phyloP scores from a whole-genome alignment of 2,113 vertebrate genomes.

The Cyanistes caeruleus region DNA sequence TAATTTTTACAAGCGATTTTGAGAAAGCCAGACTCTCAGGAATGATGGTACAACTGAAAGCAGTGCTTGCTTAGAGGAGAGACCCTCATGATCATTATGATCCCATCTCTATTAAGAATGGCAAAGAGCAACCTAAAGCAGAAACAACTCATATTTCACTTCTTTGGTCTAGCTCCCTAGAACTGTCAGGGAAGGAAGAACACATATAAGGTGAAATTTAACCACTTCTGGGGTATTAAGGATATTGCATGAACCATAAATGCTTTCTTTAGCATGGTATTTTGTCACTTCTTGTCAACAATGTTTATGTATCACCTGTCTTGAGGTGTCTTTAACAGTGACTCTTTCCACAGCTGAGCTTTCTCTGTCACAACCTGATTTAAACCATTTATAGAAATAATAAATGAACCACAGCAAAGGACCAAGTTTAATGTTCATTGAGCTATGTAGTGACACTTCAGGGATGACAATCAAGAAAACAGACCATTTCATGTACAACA shows the following conservation, averaged over 20 bases:
- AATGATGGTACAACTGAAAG: not conserved
- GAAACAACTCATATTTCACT: not conserved
- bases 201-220: not conserved
- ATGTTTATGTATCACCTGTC: not conserved
- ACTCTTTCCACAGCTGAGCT: not conserved
- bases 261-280: not conserved
- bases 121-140: not conserved
- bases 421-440: not conserved
- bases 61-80: not conserved
- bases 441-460: not conserved
- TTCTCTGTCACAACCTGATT: not conserved
- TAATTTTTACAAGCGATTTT: not conserved
- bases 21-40: not conserved
- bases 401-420: not conserved
- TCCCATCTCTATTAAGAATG: accelerated
- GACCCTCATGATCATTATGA: not conserved
- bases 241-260: not conserved
- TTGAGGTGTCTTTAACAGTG: not conserved
- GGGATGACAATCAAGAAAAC: not conserved
- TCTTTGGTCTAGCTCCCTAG: not conserved
- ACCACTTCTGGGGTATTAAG: not conserved
- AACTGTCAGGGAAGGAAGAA: not conserved
- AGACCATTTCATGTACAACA: too few species aligned
- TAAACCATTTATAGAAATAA: not conserved
- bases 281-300: not conserved